Base-by-base conservation (phyloP, 2,888 invertebrate genomes). In the Eupithecia abbreviata region DNA sequence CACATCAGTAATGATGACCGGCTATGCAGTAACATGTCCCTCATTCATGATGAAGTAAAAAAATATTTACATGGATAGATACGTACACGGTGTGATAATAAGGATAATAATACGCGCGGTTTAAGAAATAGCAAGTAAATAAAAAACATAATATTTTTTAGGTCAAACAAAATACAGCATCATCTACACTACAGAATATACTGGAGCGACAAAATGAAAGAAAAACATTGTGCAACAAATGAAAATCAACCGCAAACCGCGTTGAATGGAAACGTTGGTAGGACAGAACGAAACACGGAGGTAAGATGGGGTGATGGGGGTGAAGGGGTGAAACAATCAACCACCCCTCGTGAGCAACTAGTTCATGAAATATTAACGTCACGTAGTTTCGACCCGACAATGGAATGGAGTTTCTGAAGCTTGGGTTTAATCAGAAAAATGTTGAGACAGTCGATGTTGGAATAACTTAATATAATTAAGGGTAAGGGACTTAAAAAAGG, bases 241-340 rank as follows among this genome's bases (percentile, higher is more conserved):
- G 72, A 76, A 74, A 75, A 77, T 68, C 58, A 62, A 73, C 78
- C 71, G 62, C 69, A 69, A 66, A 75, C 75, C 71, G 51, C 65
- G 66, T 69, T 74, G 76, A 78, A 76, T 78, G 75, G 69, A 75
- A 78, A 78, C 45, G 78, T 75, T 78, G 71, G 78, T 78, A 65
- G 65, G 72, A 49, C 66, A 43, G 70, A 58, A 74, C 77, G 66
- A 71, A 75, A 71, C 62, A 67, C n/a, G 70, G 18, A 41, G 72
- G 65, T 68, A 68, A 68, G n/a, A 18, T 4, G 69, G 68, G 68
- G 45, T 69, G 47, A 47, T 47, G 58, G 18, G 62, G 43, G 47
- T 12, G 2, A 47, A n/a, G 45, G 67, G 47, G n/a, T 30, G 73
- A 72, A 70, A 62, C 73, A 73, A 75, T 75, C 41, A 62, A 51